phyloP scores from a whole-genome alignment of 2,797 vertebrate genomes.

The Melanotaenia trifasciata region DNA sequence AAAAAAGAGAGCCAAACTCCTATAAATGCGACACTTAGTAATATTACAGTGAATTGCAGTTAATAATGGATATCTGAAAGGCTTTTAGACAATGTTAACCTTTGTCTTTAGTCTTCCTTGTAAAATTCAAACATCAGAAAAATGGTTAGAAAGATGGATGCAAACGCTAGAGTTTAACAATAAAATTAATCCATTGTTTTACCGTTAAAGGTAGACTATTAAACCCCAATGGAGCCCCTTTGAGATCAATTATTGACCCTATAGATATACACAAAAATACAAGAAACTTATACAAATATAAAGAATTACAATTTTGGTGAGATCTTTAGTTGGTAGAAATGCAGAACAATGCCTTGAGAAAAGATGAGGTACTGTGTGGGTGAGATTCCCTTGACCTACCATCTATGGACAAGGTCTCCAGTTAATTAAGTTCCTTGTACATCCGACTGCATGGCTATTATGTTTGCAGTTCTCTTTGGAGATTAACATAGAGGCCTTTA shows the following conservation, averaged over 20 bases:
- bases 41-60: conserved; percentile 6
- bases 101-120: too few species aligned
- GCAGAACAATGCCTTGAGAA: conserved; percentile 52
- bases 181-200: not conserved
- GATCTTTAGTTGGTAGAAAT: conserved; percentile 47
- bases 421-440: conserved; percentile 73
- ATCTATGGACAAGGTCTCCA: conserved; percentile 69
- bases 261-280: conserved; percentile 20
- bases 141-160: not conserved
- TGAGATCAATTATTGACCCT: not conserved
- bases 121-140: too few species aligned
- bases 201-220: not conserved
- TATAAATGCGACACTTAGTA: conserved; percentile 11
- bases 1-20: conserved; percentile 12
- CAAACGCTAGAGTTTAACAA: not conserved
- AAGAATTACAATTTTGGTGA: conserved; percentile 43
- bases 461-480: conserved; percentile 70
- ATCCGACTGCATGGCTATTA: conserved; percentile 63
- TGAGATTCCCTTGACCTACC: conserved; percentile 74
- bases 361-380: conserved; percentile 53
- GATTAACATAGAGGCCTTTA: conserved; percentile 74
- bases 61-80: conserved; percentile 2
- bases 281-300: conserved; percentile 32
- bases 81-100: too few species aligned
- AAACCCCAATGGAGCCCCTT: not conserved